These are phyloP conservation scores for Eupeodes luniger DNA, from an alignment of 2,888 invertebrate species.

Conservation along the genomic window DNA sequence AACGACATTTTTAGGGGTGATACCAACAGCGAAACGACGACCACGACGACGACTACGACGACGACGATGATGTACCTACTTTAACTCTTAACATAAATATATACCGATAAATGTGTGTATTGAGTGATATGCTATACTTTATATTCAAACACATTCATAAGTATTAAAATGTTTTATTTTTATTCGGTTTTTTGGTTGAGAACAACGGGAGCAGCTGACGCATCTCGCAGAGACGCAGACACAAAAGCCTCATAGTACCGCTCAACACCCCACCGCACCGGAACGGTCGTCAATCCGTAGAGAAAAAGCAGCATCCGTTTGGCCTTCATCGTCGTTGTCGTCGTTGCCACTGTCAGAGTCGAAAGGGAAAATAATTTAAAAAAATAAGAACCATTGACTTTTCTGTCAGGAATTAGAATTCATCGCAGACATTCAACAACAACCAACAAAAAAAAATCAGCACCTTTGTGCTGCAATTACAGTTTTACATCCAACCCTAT, in stretches of 20 bases:
- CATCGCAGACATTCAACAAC: background rate
- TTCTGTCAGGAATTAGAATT: constrained; percentile 26
- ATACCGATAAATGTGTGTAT: background rate
- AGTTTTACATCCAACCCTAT: constrained; percentile 33
- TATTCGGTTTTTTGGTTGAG: constrained; percentile 29
- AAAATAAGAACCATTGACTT: constrained; percentile 9
- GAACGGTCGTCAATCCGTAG: background rate
- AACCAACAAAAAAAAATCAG: constrained; percentile 11
- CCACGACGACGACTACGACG: constrained; percentile 24
- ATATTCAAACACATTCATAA: constrained; percentile 22
- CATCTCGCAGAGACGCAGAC: constrained; percentile 60
- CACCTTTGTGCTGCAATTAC: constrained; percentile 33
- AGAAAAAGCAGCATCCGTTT: constrained; percentile 35
- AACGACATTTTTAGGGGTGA: constrained; percentile 64
- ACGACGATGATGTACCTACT: constrained; percentile 24
- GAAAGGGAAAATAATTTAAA: background rate
- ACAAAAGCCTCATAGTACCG: background rate
- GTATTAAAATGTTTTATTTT: constrained; percentile 44
- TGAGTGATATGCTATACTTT: background rate
- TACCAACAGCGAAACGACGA: background rate
- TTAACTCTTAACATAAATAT: constrained; percentile 6
- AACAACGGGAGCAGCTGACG: constrained; percentile 68
- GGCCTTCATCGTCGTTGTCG: background rate
- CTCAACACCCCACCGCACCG: background rate
- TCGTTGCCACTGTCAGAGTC: background rate